Evolutionary conservation across 1,140 invertebrate species (phyloP).

Genomic region (Drosophila nebulosa): DNA sequence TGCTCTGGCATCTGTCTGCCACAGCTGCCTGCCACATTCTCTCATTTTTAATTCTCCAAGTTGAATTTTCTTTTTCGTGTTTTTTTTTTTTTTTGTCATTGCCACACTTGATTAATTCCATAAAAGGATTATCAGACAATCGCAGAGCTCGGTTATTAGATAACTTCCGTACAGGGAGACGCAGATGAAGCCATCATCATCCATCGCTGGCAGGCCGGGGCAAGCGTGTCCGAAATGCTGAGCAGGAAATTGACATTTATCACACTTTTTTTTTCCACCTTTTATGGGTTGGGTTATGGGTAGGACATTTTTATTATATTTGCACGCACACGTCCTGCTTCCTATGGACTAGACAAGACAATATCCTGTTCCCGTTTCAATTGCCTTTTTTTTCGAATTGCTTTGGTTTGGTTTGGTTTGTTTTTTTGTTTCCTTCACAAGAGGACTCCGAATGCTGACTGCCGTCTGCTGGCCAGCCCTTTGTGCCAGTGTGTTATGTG

Average conservation of each 20-base stretch:
- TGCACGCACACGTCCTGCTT: constrained; percentile 60
- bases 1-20: constrained; percentile 16
- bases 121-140: constrained; percentile 69
- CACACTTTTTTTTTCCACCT: constrained; percentile 58
- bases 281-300: constrained; percentile 19
- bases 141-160: constrained; percentile 56
- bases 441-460: constrained; percentile 3
- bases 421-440: neutral
- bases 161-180: constrained; percentile 62
- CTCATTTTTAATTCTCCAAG: constrained; percentile 12
- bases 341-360: constrained; percentile 41
- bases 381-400: constrained; percentile 44
- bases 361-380: constrained; percentile 78
- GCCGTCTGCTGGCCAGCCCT: neutral
- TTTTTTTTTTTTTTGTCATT: constrained; percentile 31
- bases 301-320: constrained; percentile 51
- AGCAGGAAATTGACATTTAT: constrained; percentile 80
- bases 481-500: constrained; percentile 20
- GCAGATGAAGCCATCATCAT: constrained; percentile 51
- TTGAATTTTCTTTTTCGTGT: constrained; percentile 15
- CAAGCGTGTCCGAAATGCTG: constrained; percentile 74
- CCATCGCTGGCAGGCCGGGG: constrained; percentile 2
- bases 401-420: neutral
- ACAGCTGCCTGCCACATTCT: constrained; percentile 51
- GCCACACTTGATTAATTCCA: constrained; percentile 76